Evolutionary conservation across 2,888 invertebrate species (phyloP).

Genomic region (Brachynemurus nebulosus): DNA sequence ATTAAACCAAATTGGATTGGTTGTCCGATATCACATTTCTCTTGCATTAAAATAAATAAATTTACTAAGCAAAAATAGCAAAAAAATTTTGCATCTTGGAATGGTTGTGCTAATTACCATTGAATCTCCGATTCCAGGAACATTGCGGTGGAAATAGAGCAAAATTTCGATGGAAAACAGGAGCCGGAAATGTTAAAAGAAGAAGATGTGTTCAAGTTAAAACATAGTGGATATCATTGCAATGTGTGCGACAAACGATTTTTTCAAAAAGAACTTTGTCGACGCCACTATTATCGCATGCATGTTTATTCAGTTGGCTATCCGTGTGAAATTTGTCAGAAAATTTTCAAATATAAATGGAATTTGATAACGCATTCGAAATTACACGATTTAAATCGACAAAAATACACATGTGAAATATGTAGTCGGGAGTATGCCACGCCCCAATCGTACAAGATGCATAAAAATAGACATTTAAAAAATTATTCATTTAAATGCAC

Average conservation of each 20-base stretch:
- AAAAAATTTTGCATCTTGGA: background rate
- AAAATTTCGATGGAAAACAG: background rate
- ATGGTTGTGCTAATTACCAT: conserved; percentile 5
- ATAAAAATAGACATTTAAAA: conserved; percentile 13
- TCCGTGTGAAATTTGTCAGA: conserved; percentile 15
- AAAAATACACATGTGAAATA: conserved; percentile 29
- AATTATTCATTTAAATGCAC: conserved; percentile 29
- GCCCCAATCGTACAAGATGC: conserved; percentile 13
- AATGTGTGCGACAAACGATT: conserved; percentile 11
- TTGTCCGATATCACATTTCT: too few relatives aligned
- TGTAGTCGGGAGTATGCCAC: conserved; percentile 28
- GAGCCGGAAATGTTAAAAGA: conserved; percentile 1
- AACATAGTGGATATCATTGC: conserved; percentile 9
- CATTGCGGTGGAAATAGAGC: background rate
- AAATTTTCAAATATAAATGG: conserved; percentile 14
- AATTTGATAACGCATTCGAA: conserved; percentile 15
- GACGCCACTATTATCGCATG: conserved; percentile 7
- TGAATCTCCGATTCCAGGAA: conserved; percentile 9
- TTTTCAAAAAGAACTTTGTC: conserved; percentile 8
- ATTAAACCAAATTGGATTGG: too few relatives aligned
- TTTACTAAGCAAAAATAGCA: too few relatives aligned
- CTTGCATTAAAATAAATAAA: too few relatives aligned
- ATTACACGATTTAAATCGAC: conserved; percentile 29
- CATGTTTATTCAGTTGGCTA: conserved; percentile 1
- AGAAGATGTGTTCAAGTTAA: conserved; percentile 6